Conservation (phyloP, 2,888 invertebrate species). For the Heterodera filipjevi region DNA sequence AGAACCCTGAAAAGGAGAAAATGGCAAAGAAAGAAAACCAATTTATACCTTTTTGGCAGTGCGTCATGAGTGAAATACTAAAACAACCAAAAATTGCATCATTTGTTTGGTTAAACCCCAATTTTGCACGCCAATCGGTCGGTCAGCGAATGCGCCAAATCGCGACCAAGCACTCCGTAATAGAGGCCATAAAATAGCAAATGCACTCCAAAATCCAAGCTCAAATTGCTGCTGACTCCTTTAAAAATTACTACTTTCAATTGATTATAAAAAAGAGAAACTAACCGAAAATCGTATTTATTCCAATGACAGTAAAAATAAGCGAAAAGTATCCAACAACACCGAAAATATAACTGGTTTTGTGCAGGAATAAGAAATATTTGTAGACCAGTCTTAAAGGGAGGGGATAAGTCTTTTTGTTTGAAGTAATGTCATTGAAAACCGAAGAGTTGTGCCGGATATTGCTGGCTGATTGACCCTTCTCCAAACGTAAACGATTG, state of each 20-base stretch:
- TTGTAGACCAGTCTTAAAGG: slow-evolving; percentile 88
- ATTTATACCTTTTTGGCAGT: slow-evolving; percentile 76
- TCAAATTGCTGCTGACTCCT: slow-evolving; percentile 46
- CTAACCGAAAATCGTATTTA: slow-evolving; percentile 71
- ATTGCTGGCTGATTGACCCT: slow-evolving; percentile 86
- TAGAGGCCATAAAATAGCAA: slow-evolving; percentile 95
- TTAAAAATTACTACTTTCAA: not conserved
- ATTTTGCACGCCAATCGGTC: slow-evolving; percentile 97
- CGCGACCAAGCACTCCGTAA: slow-evolving; percentile 89
- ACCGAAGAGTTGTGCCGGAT: slow-evolving; percentile 90
- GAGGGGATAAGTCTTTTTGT: too few relatives aligned
- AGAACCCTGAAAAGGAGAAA: slow-evolving; percentile 72
- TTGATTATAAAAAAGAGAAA: not conserved
- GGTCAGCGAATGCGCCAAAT: slow-evolving; percentile 95
- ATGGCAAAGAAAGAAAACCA: not conserved
- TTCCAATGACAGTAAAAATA: slow-evolving; percentile 87
- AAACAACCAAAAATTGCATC: slow-evolving; percentile 46
- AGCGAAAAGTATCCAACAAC: slow-evolving; percentile 82
- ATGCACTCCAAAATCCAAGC: slow-evolving; percentile 78
- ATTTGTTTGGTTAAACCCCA: slow-evolving; percentile 73
- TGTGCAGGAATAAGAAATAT: slow-evolving; percentile 97
- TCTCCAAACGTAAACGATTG: slow-evolving; percentile 82
- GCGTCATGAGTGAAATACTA: slow-evolving; percentile 93
- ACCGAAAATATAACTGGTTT: slow-evolving; percentile 84
- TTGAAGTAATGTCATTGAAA: too few relatives aligned